Conservation (phyloP, 2,797 vertebrate species). For the Enteromius unitaeniatus region DNA sequence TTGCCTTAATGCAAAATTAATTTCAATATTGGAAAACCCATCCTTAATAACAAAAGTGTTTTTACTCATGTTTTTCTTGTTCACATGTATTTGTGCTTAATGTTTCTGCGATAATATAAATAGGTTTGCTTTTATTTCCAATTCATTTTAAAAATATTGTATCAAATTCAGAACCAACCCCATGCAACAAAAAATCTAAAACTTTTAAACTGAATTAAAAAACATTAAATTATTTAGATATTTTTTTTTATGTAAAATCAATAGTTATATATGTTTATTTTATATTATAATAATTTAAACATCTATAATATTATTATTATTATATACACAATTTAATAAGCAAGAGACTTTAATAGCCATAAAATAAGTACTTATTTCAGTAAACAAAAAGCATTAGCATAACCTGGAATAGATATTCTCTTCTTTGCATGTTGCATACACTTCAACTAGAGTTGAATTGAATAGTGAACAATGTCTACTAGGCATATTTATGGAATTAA, state of each 20-base stretch:
- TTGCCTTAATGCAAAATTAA: not conserved
- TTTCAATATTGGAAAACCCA: not conserved
- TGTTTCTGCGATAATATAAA: not conserved
- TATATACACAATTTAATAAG: not conserved
- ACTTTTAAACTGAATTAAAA: not conserved
- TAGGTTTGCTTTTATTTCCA: not conserved
- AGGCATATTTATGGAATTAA: not conserved
- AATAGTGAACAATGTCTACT: not conserved
- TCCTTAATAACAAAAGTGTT: too few relatives aligned
- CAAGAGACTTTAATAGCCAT: not conserved
- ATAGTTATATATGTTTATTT: not conserved
- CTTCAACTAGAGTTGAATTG: not conserved
- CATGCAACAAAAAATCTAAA: not conserved
- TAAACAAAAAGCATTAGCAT: not conserved
- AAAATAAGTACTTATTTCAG: not conserved
- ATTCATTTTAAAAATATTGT: not conserved
- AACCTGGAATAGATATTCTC: not conserved
- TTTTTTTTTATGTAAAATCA: not conserved
- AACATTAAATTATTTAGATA: not conserved
- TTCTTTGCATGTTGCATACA: slow-evolving; percentile 2
- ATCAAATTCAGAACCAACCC: not conserved
- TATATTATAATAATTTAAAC: not conserved
- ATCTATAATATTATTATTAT: not conserved
- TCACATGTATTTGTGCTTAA: not conserved
- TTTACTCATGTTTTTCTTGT: not conserved